A percentile compares a stretch with the other conserved stretches of the same genome.
These are phyloP conservation scores for Ctenosaura bakeri DNA, from an alignment of 2,797 vertebrate species.

Conservation along the genomic window DNA sequence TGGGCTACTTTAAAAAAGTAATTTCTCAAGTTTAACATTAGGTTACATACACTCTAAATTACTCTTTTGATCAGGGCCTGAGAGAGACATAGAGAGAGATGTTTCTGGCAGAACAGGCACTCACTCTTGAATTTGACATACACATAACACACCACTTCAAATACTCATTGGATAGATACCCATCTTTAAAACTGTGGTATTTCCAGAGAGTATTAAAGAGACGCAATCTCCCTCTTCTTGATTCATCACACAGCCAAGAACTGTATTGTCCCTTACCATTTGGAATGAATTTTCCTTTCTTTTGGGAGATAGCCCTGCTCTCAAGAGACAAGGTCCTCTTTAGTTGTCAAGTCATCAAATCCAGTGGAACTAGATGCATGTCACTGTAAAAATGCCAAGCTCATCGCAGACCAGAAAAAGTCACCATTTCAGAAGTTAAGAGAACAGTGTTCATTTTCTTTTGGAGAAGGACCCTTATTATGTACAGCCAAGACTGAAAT, in stretches of 20 bases:
- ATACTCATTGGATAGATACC: not conserved
- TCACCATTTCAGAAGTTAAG: not conserved
- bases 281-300: not conserved
- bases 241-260: not conserved
- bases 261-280: not conserved
- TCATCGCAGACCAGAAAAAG: not conserved
- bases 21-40: no score
- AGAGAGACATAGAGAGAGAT: no score
- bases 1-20: no score
- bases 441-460: not conserved
- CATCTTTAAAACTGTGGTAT: not conserved
- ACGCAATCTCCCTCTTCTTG: not conserved
- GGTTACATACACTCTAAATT: no score
- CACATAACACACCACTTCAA: not conserved
- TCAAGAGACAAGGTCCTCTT: not conserved
- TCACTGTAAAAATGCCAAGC: slow-evolving; percentile 5
- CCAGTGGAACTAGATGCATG: slow-evolving; percentile 1
- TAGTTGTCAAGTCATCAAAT: not conserved
- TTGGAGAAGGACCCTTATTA: not conserved
- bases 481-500: not conserved
- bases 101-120: not conserved
- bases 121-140: not conserved
- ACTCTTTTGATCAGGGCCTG: no score
- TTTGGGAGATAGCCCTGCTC: not conserved
- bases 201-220: not conserved